These are phyloP conservation scores for Ictalurus furcatus DNA, from an alignment of 2,113 vertebrate genomes.

Conservation along the genomic window DNA sequence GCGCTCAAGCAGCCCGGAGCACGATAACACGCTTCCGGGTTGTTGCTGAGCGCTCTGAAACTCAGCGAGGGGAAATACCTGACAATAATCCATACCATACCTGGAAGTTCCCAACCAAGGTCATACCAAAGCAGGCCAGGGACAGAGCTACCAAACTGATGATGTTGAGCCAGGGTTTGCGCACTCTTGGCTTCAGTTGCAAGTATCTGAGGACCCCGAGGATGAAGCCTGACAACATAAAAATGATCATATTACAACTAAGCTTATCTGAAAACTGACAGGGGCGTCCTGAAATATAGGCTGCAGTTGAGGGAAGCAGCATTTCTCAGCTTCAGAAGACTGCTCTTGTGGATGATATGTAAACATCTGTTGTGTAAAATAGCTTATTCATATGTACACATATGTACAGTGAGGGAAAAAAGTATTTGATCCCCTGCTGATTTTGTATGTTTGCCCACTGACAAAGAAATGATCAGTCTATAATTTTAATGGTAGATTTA, in stretches of 20 bases:
- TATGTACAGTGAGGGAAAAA: too few relatives aligned
- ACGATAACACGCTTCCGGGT: too few relatives aligned
- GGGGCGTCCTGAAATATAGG: neutral
- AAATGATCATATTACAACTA: conserved; percentile 19
- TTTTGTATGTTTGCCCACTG: too few relatives aligned
- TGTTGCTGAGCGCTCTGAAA: too few relatives aligned
- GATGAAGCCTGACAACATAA: conserved; percentile 76
- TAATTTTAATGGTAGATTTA: too few relatives aligned
- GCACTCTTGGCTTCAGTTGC: conserved; percentile 81
- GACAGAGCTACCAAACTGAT: conserved; percentile 75
- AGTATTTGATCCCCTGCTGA: too few relatives aligned
- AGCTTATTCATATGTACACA: neutral
- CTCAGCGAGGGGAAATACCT: too few relatives aligned
- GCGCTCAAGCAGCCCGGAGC: too few relatives aligned
- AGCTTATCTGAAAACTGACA: neutral
- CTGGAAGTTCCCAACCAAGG: conserved; percentile 91
- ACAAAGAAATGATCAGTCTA: too few relatives aligned
- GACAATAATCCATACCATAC: conserved; percentile 62
- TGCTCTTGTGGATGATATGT: neutral
- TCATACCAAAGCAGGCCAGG: conserved; percentile 87
- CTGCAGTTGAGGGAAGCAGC: neutral
- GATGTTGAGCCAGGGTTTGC: conserved; percentile 82
- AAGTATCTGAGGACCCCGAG: conserved; percentile 86
- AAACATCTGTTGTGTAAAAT: too few relatives aligned
- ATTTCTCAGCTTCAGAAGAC: neutral